These are phyloP conservation scores for Tympanuchus pallidicinctus DNA, from an alignment of 2,113 vertebrate genomes.

Conservation along the genomic window DNA sequence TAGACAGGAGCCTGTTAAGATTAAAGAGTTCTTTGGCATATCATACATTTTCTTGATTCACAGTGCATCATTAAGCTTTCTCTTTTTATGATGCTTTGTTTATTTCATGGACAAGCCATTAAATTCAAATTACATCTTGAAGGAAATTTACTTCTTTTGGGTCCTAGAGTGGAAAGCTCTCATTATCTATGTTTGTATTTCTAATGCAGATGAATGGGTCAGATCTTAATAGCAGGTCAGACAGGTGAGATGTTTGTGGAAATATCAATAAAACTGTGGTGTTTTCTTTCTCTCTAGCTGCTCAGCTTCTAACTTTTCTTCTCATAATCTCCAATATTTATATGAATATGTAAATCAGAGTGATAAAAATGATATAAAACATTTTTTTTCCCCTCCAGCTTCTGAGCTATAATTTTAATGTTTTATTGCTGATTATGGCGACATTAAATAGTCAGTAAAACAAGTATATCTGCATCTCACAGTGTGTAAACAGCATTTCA, in stretches of 20 bases:
- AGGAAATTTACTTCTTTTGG: slow-evolving; percentile 15
- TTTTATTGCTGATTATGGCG: slow-evolving; percentile 48
- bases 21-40: slow-evolving; percentile 1
- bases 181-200: slow-evolving; percentile 47
- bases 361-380: slow-evolving; percentile 56
- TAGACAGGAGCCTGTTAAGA: background rate
- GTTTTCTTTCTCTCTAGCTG: background rate
- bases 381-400: background rate
- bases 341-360: slow-evolving; percentile 35
- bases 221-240: background rate
- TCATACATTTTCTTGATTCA: slow-evolving; percentile 64
- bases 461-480: slow-evolving; percentile 18
- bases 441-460: slow-evolving; percentile 39
- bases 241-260: background rate
- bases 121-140: slow-evolving; percentile 68
- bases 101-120: slow-evolving; percentile 65
- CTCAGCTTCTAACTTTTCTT: slow-evolving; percentile 7
- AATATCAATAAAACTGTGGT: background rate
- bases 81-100: slow-evolving; percentile 62
- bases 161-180: slow-evolving; percentile 19
- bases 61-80: slow-evolving; percentile 28
- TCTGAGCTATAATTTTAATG: slow-evolving; percentile 38
- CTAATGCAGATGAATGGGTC: slow-evolving; percentile 2
- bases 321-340: slow-evolving; percentile 43
- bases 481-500: slow-evolving; percentile 16